Evolutionary conservation across 2,797 vertebrate genomes (phyloP).

Genomic region (Gymnothorax reevesii): DNA sequence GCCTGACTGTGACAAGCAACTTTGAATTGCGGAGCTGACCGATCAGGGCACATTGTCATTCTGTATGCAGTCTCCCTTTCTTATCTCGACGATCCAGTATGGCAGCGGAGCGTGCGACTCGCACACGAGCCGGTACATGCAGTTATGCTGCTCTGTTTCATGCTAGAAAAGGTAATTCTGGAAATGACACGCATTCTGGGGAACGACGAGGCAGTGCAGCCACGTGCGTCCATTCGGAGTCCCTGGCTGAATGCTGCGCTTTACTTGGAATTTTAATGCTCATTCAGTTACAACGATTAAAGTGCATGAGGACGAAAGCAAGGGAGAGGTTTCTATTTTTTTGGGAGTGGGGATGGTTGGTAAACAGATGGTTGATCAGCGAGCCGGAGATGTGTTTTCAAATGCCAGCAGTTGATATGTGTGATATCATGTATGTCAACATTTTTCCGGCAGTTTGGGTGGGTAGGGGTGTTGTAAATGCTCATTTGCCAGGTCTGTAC

Average conservation of each 20-base stretch:
- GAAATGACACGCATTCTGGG: slow-evolving; percentile 31
- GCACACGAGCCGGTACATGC: neutral
- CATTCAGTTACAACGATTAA: neutral
- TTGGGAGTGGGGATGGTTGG: neutral
- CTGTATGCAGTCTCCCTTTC: slow-evolving; percentile 4
- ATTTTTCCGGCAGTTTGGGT: neutral
- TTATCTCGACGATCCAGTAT: slow-evolving; percentile 16
- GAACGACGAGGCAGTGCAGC: slow-evolving; percentile 5
- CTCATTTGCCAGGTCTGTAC: neutral
- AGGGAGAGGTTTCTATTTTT: too few relatives aligned
- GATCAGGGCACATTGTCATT: slow-evolving; percentile 5
- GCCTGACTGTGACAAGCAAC: neutral
- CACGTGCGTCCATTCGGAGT: neutral
- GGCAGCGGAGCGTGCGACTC: slow-evolving; percentile 15
- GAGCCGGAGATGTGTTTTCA: neutral
- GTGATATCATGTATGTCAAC: neutral
- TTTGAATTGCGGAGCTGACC: neutral
- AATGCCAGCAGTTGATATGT: neutral
- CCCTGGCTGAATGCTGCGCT: too few relatives aligned
- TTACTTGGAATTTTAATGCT: neutral
- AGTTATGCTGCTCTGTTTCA: too few relatives aligned
- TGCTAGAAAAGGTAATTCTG: slow-evolving; percentile 30
- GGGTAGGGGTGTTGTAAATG: too few relatives aligned
- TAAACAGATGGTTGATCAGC: slow-evolving; percentile 30
- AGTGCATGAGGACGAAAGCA: neutral